Percentiles rank a stretch among this genome's conserved stretches.
These are phyloP conservation scores for Dendropsophus ebraccatus DNA, from an alignment of 2,113 vertebrate species.

Conservation along the genomic window DNA sequence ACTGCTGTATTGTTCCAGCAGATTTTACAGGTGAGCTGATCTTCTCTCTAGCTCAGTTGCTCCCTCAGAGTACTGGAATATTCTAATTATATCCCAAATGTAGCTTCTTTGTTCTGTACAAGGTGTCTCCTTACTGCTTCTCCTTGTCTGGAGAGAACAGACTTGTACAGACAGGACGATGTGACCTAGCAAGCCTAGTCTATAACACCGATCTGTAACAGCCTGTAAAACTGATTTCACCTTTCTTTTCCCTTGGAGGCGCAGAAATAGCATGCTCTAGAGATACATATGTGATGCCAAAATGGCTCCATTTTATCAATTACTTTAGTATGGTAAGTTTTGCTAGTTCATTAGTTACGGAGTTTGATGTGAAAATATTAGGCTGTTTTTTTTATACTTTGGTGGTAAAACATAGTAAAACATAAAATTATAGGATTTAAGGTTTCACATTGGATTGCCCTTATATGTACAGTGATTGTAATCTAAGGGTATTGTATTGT, in stretches of 20 bases:
- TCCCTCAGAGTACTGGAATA: slow-evolving; percentile 49
- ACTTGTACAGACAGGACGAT: slow-evolving; percentile 53
- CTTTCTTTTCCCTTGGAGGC: slow-evolving; percentile 6
- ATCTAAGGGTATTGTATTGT: background rate
- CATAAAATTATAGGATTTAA: background rate
- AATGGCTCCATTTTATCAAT: background rate
- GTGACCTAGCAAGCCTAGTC: slow-evolving; percentile 53
- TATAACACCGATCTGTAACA: slow-evolving; percentile 40
- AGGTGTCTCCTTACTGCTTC: slow-evolving; percentile 58
- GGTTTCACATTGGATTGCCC: background rate
- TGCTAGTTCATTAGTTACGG: background rate
- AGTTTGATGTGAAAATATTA: background rate
- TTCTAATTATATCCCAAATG: slow-evolving; percentile 58
- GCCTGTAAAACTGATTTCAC: slow-evolving; percentile 47
- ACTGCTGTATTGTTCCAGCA: background rate
- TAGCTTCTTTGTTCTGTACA: slow-evolving; percentile 54
- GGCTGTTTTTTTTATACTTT: background rate
- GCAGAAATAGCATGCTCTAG: background rate
- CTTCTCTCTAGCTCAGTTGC: slow-evolving; percentile 44
- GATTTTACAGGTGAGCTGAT: slow-evolving; percentile 49
- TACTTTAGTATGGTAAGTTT: background rate
- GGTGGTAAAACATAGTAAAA: background rate
- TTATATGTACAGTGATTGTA: background rate
- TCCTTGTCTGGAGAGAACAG: slow-evolving; percentile 55
- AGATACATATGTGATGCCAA: background rate